Conservation (phyloP, 2,797 vertebrate species). For the Psittacula derbiana region DNA sequence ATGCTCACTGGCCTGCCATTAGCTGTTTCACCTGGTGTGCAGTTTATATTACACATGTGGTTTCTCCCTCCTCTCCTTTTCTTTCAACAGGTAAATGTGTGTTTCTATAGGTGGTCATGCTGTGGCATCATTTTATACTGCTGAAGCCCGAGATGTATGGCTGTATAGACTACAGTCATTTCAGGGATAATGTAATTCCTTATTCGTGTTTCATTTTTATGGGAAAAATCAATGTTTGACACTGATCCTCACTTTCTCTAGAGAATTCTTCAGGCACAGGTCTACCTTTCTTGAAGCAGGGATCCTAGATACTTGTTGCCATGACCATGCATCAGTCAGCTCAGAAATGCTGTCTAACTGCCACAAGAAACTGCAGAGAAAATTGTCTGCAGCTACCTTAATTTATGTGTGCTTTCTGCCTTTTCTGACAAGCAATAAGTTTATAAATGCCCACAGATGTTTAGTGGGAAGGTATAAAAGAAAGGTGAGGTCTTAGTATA, state of each 20-base stretch:
- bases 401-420: accelerated
- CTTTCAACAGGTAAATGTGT: accelerated
- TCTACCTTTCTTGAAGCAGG: not conserved
- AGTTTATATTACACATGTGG: accelerated
- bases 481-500: not conserved
- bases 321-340: accelerated
- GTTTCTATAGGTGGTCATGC: accelerated
- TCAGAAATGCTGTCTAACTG: accelerated
- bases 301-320: accelerated
- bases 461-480: not conserved
- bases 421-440: accelerated
- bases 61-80: not conserved
- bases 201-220: accelerated
- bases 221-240: not conserved
- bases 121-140: accelerated
- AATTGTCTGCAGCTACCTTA: accelerated
- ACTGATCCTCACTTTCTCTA: not conserved
- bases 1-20: not conserved
- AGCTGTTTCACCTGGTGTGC: not conserved
- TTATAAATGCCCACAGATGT: not conserved
- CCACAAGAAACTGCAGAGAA: not conserved
- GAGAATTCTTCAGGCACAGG: not conserved
- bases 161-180: accelerated
- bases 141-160: accelerated
- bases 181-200: not conserved